Base-by-base conservation (phyloP, 2,888 invertebrate genomes). In the Drosophila pegasa region DNA sequence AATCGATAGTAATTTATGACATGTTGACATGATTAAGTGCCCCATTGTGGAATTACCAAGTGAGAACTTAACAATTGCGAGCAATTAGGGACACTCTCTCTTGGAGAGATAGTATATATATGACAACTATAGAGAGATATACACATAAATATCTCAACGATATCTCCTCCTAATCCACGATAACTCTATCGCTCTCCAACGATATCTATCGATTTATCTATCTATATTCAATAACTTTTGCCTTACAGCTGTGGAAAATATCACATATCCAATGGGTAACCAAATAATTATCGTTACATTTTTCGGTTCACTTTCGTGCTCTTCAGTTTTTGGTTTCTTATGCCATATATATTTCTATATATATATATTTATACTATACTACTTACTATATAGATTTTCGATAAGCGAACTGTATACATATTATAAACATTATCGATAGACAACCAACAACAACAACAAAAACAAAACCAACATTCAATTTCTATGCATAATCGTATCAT, bases 241-340 rank as follows among this genome's bases (percentile, higher is more conserved):
- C 57, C 61, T 71, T 69, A 40, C 45, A 72, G 66, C 72, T 51
- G 20, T 59, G 73, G 50, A 79, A 79, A 80, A 69, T 77, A 79
- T 77, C 77, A 67, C 76, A 79, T 69, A 68, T 55, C 37, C 27
- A 41, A 29, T 18, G 41, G 57, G 35, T 50, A 62, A 33, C 25
- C 43, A 22, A 41, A 29, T 18, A 18, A 41, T 10, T 20, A 18
- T n/a, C 4, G 2, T 1, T 29, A 27, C 9, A 0, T 31, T 37
- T 56, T 56, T 40, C 2, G 3, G 20, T 50, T 41, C 14, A 20
- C 22, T 51, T 50, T 41, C 31, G 31, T 33, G 2, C 9, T n/a
- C 51, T 65, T 56, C n/a, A 2, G 16, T 16, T 43, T 6, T 25
- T 12, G 3, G 5, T 25, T 43, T 9, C 25, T 22, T 2, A 25